Evolutionary conservation across 2,113 vertebrate species (phyloP), one percentile per base, ranked within the genome.

Genomic region (Petrocephalus zakoni): DNA sequence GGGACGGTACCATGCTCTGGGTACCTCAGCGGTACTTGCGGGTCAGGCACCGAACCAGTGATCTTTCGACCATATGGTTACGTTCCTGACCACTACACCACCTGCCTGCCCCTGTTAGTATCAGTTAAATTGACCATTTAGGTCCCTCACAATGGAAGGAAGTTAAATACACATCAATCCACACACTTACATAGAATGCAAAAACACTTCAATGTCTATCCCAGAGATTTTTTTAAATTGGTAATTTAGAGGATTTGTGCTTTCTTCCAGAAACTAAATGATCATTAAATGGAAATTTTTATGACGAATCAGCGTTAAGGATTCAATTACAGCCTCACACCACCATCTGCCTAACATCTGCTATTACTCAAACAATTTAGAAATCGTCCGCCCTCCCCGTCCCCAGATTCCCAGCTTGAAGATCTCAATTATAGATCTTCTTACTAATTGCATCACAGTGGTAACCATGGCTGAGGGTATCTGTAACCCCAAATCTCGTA

Each of bases 391-490:
- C 86, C 58, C 90, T 2, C 8, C 52, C 90, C 68, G 51, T n/a
- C 88, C 88, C 91, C 90, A 46, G 87, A 93, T 94, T 94, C 91
- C 92, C 91, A 91, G 90, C 89, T 78, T 61, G 72, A 89, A 92
- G 94, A 94, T 94, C 90, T 92, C 93, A 94, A 94, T 95, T 95
- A 94, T 94, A 94, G 94, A 95, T 90, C 90, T 95, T 94, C 94
- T 95, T 94, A 94, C 92, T 91, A 93, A 90, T 92, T 93, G 93
- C 90, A 91, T 92, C 88, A 81, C 88, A 89, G 91, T 88, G 17
- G 91, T 92, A 46, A 92, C 92, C 93, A 90, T 92, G 90, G 91
- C 6, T 42, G n/a, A 75, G 81, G 88, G 90, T 92, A 90, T 91
- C 87, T 17, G 17, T 47, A 72, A 6, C 21, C 61, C 46, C 25